Percentiles rank a stretch among this genome's conserved stretches.
phyloP scores from a whole-genome alignment of 1,140 invertebrate species.

The Hyles euphorbiae region DNA sequence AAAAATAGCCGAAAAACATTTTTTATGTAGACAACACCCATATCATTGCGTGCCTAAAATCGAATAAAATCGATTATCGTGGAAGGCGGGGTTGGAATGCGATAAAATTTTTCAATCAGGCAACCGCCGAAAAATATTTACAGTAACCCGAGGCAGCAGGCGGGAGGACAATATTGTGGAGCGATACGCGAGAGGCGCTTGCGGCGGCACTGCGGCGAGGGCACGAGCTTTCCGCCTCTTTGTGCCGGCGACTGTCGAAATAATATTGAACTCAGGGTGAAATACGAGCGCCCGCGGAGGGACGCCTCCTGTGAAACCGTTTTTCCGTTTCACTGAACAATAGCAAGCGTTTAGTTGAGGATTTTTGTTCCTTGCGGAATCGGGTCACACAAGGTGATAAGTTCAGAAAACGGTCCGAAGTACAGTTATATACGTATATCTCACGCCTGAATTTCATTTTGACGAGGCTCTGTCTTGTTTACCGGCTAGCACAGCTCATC shows the following conservation, averaged over 20 bases:
- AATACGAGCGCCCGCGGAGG: conserved; percentile 64
- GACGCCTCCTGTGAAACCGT: conserved; percentile 51
- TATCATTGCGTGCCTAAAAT: conserved; percentile 37
- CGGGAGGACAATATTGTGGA: conserved; percentile 69
- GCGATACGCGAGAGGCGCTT: conserved; percentile 52
- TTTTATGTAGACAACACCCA: conserved; percentile 28
- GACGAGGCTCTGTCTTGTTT: no score
- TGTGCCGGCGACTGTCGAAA: conserved; percentile 62
- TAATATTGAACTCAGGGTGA: conserved; percentile 69
- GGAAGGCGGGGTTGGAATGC: conserved; percentile 50
- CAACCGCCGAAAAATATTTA: conserved; percentile 70
- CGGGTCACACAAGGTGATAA: conserved; percentile 26
- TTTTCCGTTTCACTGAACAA: conserved; percentile 67
- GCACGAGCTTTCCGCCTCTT: conserved; percentile 61
- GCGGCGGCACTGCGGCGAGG: conserved; percentile 41
- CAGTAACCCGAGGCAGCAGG: conserved; percentile 61
- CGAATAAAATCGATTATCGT: conserved; percentile 50
- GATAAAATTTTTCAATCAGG: conserved; percentile 73
- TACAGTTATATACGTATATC: no score
- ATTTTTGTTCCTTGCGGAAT: conserved; percentile 38
- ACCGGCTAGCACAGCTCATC: neutral
- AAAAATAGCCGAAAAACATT: neutral
- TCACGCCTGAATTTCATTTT: no score
- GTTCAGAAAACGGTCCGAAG: conserved; percentile 9
- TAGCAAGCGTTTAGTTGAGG: conserved; percentile 57